Conservation (phyloP, 2,797 vertebrate genomes). For the Parambassis ranga region DNA sequence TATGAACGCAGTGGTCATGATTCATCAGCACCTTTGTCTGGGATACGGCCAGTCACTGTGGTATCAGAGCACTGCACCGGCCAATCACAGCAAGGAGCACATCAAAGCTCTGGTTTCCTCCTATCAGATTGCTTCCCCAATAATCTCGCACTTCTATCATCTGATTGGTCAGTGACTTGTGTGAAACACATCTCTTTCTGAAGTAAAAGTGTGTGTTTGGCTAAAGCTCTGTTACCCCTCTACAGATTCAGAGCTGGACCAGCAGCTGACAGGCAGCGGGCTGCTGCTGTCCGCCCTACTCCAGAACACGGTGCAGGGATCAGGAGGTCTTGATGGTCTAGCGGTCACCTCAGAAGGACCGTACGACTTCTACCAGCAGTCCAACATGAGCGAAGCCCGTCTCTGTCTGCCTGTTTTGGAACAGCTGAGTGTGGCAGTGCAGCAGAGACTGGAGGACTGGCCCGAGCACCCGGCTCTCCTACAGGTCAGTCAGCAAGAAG, state of each 20-base stretch:
- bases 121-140: slow-evolving; percentile 88
- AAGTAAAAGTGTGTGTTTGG: neutral
- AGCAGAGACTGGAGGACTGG: slow-evolving; percentile 87
- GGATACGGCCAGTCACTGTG: slow-evolving; percentile 87
- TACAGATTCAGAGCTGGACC: slow-evolving; percentile 88
- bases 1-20: slow-evolving; percentile 82
- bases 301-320: slow-evolving; percentile 86
- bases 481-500: slow-evolving; percentile 83
- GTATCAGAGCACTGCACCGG: slow-evolving; percentile 81
- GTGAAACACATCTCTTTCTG: neutral
- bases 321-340: slow-evolving; percentile 73
- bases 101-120: slow-evolving; percentile 87
- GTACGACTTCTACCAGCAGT: slow-evolving; percentile 95
- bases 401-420: slow-evolving; percentile 87
- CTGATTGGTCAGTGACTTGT: slow-evolving; percentile 84
- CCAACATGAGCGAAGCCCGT: slow-evolving; percentile 88
- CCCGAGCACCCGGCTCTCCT: slow-evolving; percentile 92
- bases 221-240: neutral
- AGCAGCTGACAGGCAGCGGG: slow-evolving; percentile 85
- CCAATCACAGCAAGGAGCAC: slow-evolving; percentile 81
- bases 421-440: slow-evolving; percentile 81
- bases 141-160: slow-evolving; percentile 89
- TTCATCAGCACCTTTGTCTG: slow-evolving; percentile 89
- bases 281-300: slow-evolving; percentile 88
- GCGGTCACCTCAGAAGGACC: slow-evolving; percentile 81